phyloP scores from a whole-genome alignment of 2,888 invertebrate species.

The Mongoloraphidia duomilia region DNA sequence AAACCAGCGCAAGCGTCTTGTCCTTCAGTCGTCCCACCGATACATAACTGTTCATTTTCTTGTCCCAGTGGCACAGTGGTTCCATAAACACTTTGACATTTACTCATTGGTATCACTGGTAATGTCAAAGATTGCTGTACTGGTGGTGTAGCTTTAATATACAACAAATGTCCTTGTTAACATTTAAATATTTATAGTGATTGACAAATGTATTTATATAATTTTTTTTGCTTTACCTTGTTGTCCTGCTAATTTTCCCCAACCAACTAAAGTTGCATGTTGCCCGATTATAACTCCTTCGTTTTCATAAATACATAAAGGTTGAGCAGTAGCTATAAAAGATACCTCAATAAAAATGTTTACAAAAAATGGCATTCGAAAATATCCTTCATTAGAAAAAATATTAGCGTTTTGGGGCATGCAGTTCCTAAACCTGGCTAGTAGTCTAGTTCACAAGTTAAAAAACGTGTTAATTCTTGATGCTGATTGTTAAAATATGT shows the following conservation, averaged over 20 bases:
- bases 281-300: slow-evolving; percentile 27
- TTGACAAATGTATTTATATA: not conserved
- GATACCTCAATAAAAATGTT: slow-evolving; percentile 6
- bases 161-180: not conserved
- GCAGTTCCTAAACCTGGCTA: too few relatives aligned
- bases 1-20: slow-evolving; percentile 68
- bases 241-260: slow-evolving; percentile 56
- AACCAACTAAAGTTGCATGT: slow-evolving; percentile 49
- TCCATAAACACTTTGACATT: slow-evolving; percentile 54
- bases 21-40: slow-evolving; percentile 58
- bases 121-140: slow-evolving; percentile 47
- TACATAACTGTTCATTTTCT: slow-evolving; percentile 52
- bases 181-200: not conserved
- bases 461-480: too few relatives aligned
- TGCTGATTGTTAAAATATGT: too few relatives aligned
- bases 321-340: slow-evolving; percentile 57
- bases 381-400: too few relatives aligned
- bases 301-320: slow-evolving; percentile 42
- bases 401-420: too few relatives aligned
- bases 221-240: slow-evolving; percentile 23
- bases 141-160: slow-evolving; percentile 20
- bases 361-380: too few relatives aligned
- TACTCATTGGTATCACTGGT: slow-evolving; percentile 48
- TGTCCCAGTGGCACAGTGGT: slow-evolving; percentile 44
- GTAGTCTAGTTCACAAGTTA: too few relatives aligned